Conservation (phyloP, 1,140 invertebrate species). For the Rhopalosiphum padi region DNA sequence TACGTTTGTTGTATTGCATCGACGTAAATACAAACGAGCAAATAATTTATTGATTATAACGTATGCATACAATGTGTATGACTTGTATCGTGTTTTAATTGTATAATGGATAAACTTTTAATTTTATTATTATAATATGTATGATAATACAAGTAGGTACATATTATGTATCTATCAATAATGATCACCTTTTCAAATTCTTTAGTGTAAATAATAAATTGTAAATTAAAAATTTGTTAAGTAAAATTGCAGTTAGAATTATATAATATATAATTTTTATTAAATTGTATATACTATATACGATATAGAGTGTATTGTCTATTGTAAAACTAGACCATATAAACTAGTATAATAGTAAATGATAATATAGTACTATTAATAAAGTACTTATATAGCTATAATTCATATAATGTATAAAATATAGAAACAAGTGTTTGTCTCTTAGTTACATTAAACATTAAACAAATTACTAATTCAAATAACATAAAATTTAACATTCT, state of each 20-base stretch:
- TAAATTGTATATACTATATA: neutral
- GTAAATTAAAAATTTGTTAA: neutral
- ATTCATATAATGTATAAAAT: neutral
- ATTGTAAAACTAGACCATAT: neutral
- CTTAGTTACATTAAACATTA: neutral
- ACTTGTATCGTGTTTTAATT: neutral
- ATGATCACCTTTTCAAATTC: neutral
- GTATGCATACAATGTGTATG: neutral
- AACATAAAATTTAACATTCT: neutral
- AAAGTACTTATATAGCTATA: neutral
- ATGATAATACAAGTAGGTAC: neutral
- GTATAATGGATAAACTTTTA: neutral
- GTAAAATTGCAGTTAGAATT: neutral
- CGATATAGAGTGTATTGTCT: neutral
- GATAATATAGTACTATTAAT: neutral
- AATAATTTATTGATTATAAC: neutral
- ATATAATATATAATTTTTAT: neutral
- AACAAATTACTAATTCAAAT: neutral
- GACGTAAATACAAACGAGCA: neutral
- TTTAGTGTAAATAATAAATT: neutral
- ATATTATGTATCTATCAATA: no score
- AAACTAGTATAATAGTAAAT: neutral
- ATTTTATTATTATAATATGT: neutral
- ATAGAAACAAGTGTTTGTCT: neutral
- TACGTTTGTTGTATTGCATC: neutral